Conservation (phyloP, 2,113 vertebrate genomes). For the Cryptomyrus ogoouensis region DNA sequence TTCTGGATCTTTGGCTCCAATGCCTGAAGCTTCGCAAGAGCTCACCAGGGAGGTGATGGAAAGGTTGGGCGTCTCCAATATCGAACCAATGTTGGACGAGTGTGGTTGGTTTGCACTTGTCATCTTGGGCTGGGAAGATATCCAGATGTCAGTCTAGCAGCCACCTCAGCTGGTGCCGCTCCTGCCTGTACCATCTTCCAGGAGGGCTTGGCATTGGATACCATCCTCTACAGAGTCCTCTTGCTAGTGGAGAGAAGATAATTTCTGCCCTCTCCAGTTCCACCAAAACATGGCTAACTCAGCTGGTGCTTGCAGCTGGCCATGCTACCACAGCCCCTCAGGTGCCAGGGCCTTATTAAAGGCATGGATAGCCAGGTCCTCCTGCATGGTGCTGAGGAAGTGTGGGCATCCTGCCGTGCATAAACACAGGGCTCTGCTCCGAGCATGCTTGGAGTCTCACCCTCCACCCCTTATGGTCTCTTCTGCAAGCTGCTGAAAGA, state of each 20-base stretch:
- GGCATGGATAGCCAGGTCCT: neutral
- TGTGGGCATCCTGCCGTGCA: neutral
- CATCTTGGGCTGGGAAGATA: neutral
- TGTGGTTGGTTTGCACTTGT: neutral
- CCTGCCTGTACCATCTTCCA: neutral
- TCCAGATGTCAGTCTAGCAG: neutral
- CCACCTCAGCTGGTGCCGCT: neutral
- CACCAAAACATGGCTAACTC: neutral
- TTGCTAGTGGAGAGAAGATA: neutral
- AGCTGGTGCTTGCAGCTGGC: neutral
- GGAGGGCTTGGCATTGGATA: neutral
- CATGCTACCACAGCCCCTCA: neutral
- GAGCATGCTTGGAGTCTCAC: neutral
- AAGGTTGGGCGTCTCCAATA: neutral
- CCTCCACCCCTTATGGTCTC: neutral
- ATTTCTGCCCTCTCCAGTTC: neutral
- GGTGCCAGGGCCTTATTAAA: neutral
- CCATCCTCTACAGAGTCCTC: neutral
- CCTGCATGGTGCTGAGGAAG: neutral
- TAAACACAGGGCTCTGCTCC: neutral
- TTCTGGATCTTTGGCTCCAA: neutral
- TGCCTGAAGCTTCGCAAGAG: neutral
- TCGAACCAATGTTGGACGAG: neutral
- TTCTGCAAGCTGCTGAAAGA: neutral
- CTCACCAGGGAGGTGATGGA: neutral